Base-by-base conservation (phyloP, 2,113 vertebrate genomes). In the Nannospalax galili region DNA sequence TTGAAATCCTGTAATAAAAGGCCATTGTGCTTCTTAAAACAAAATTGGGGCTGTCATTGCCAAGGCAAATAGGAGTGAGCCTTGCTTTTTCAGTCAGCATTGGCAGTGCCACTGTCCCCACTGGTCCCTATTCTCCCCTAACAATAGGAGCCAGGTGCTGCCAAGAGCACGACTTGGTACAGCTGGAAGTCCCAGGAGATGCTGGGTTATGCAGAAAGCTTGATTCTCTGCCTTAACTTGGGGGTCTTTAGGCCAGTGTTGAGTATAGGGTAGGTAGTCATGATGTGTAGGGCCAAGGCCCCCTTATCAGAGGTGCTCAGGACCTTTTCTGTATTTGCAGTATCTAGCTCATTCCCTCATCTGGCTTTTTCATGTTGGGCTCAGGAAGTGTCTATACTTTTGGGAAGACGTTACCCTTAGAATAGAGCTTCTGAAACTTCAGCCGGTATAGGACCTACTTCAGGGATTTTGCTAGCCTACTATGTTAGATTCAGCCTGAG, bases 1-100 rank as follows among this genome's bases (percentile, higher is more conserved):
- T 42, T 81, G 72, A 85, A 92, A 74, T 64, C 19, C 73, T 85
- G 12, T 73, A 40, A 96, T 45, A 95, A 95, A 95, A 86, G 67
- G 64, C 78, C 26, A 74, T n/a, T 96, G 81, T 96, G 56, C 48
- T 84, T 35, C 5, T 42, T 79, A 7, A 40, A 82, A 80, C 22
- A 88, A 82, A 93, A 92, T 1, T 45, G 14, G 65, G 7, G 11
- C 40, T 73, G 60, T 81, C 80, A 26, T 87, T 84, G 52, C 52
- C n/a, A 20, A 56, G 9, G 40, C 62, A 79, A 90, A 80, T 11
- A 60, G 45, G 28, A 77, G n/a, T n/a, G n/a, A n/a, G 20, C 48
- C 58, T 35, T 0, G 26, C 20, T 62, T 24, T 45, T n/a, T 52
- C 0, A 77, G 26, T 79, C 45, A 28, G 67, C 20, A 1, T 26